phyloP scores from a whole-genome alignment of 2,888 invertebrate species.

The Athalia rosae region DNA sequence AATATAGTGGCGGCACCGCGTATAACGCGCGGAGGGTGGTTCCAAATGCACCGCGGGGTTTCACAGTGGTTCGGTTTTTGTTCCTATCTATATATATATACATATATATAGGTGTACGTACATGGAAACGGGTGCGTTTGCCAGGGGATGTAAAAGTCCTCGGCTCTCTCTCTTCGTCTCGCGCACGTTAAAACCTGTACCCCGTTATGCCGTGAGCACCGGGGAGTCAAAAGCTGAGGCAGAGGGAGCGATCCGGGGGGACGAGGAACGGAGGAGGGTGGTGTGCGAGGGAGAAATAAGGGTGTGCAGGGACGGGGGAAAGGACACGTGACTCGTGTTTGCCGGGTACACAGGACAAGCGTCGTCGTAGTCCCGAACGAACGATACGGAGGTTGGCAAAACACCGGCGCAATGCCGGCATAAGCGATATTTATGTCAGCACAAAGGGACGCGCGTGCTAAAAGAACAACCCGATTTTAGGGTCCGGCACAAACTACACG shows the following conservation, averaged over 20 bases:
- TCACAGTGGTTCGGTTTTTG: no score
- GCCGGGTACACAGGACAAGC: constrained; percentile 68
- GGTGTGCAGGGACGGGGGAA: constrained; percentile 29
- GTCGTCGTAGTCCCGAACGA: constrained; percentile 24
- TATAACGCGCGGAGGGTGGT: no score
- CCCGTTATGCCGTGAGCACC: constrained; percentile 9
- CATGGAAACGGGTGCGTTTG: neutral
- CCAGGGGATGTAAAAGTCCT: constrained; percentile 19
- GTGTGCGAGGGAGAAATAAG: neutral
- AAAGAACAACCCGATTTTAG: constrained; percentile 67
- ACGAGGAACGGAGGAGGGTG: constrained; percentile 48
- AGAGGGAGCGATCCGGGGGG: constrained; percentile 53
- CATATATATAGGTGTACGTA: neutral
- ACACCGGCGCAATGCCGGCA: constrained; percentile 70
- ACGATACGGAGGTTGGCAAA: constrained; percentile 68
- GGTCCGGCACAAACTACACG: constrained; percentile 26
- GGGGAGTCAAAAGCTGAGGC: constrained; percentile 44
- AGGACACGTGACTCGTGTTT: constrained; percentile 63
- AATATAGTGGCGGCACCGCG: neutral
- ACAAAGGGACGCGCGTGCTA: constrained; percentile 67
- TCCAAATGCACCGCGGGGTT: no score
- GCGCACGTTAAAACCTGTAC: constrained; percentile 14
- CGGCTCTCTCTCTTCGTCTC: neutral
- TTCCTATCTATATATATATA: no score
- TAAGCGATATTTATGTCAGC: constrained; percentile 74